phyloP scores from a whole-genome alignment of 2,888 invertebrate genomes.

The Drosophila neonasuta region DNA sequence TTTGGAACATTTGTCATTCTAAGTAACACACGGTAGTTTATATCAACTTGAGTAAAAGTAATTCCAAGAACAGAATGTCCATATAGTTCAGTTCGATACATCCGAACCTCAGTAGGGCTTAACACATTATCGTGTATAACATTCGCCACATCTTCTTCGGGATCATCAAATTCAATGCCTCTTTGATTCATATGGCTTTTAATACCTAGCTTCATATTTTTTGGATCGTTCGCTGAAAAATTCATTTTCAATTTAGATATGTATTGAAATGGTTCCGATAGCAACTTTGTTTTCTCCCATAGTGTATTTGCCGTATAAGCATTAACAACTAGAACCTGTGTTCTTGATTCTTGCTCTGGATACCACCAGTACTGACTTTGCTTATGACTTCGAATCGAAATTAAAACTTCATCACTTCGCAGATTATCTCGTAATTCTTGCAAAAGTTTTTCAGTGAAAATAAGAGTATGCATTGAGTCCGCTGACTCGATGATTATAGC shows the following conservation, averaged over 20 bases:
- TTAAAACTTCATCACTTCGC: slow-evolving; percentile 36
- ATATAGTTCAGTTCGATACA: slow-evolving; percentile 48
- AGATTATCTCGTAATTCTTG: slow-evolving; percentile 36
- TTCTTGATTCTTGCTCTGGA: slow-evolving; percentile 48
- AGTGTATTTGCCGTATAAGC: slow-evolving; percentile 33
- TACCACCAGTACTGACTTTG: slow-evolving; percentile 55
- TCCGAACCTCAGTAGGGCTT: slow-evolving; percentile 34
- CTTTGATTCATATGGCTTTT: neutral
- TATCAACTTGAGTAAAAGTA: slow-evolving; percentile 38
- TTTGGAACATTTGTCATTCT: slow-evolving; percentile 39
- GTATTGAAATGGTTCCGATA: slow-evolving; percentile 42
- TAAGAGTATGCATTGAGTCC: slow-evolving; percentile 45
- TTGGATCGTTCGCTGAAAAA: slow-evolving; percentile 18
- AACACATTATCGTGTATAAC: slow-evolving; percentile 40
- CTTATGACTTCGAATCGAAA: slow-evolving; percentile 47
- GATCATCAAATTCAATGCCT: slow-evolving; percentile 40
- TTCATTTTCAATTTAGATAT: slow-evolving; percentile 42
- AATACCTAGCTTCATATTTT: neutral
- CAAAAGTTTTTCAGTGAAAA: slow-evolving; percentile 37
- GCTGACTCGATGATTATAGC: slow-evolving; percentile 32
- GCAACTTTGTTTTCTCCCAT: slow-evolving; percentile 27
- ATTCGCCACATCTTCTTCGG: slow-evolving; percentile 48
- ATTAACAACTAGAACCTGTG: slow-evolving; percentile 50
- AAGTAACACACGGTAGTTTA: slow-evolving; percentile 33
- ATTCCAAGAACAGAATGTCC: slow-evolving; percentile 44